A percentile compares a stretch with the other conserved stretches of the same genome.
phyloP scores from a whole-genome alignment of 2,888 invertebrate species.

The Drosophila putrida region DNA sequence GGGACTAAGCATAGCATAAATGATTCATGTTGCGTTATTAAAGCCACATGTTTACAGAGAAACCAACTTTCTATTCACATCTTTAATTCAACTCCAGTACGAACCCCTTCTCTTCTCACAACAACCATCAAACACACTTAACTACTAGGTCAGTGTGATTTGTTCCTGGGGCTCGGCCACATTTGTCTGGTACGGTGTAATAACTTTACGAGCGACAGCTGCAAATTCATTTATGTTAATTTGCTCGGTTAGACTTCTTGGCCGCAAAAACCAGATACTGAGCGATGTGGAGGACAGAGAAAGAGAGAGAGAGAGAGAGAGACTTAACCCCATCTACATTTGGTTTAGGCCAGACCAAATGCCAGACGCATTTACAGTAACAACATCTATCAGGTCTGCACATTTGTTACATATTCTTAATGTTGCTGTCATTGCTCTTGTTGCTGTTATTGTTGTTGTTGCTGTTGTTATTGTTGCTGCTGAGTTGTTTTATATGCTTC shows the following conservation, averaged over 20 bases:
- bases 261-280: slow-evolving; percentile 61
- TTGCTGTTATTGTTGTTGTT: slow-evolving; percentile 9
- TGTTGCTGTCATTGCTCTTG: slow-evolving; percentile 20
- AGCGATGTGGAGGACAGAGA: no score
- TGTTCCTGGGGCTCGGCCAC: slow-evolving; percentile 39
- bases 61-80: slow-evolving; percentile 56
- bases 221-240: slow-evolving; percentile 81
- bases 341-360: slow-evolving; percentile 9
- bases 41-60: slow-evolving; percentile 64
- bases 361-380: slow-evolving; percentile 40
- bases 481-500: slow-evolving; percentile 49
- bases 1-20: slow-evolving; percentile 71
- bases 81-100: slow-evolving; percentile 57
- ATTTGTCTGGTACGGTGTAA: slow-evolving; percentile 62
- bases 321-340: slow-evolving; percentile 11
- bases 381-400: slow-evolving; percentile 50
- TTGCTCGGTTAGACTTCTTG: slow-evolving; percentile 69
- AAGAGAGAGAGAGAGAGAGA: not conserved
- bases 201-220: slow-evolving; percentile 71
- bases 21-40: slow-evolving; percentile 75
- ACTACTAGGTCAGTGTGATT: slow-evolving; percentile 73
- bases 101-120: not conserved
- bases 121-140: slow-evolving; percentile 23
- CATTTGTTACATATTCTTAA: slow-evolving; percentile 56
- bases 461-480: slow-evolving; percentile 24